These are phyloP conservation scores for Centropristis striata DNA, from an alignment of 2,113 vertebrate genomes.

Conservation along the genomic window DNA sequence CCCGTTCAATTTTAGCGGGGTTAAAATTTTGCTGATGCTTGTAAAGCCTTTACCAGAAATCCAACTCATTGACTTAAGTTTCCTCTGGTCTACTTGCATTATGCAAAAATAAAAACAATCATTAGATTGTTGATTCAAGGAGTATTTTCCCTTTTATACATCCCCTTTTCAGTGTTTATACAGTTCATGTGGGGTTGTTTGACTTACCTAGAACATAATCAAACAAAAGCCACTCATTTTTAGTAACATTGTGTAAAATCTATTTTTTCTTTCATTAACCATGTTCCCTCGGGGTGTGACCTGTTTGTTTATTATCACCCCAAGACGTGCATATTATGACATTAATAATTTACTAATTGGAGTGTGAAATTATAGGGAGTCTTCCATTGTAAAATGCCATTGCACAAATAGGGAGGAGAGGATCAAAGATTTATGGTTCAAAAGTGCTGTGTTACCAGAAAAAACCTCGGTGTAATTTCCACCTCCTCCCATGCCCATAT, in stretches of 20 bases:
- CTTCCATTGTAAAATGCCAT: conserved; percentile 65
- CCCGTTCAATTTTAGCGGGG: conserved; percentile 30
- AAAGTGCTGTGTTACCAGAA: conserved; percentile 76
- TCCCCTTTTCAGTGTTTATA: background rate
- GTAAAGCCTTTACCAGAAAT: conserved; percentile 32
- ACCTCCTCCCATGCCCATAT: conserved; percentile 56
- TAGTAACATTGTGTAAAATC: background rate
- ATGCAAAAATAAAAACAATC: conserved; percentile 26
- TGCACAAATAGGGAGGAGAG: conserved; percentile 69
- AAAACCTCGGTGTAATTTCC: conserved; percentile 60
- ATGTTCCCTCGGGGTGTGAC: conserved; percentile 36
- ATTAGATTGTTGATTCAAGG: conserved; percentile 37
- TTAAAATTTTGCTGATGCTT: conserved; percentile 61
- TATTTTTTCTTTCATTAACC: conserved; percentile 2
- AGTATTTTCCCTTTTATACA: background rate
- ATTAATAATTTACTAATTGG: conserved; percentile 79
- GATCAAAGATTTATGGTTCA: conserved; percentile 79
- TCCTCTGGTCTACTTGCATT: conserved; percentile 29
- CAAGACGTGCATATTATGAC: conserved; percentile 37
- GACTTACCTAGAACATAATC: conserved; percentile 2
- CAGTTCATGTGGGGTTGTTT: background rate
- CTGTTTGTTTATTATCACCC: conserved; percentile 49
- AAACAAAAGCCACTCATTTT: conserved; percentile 12
- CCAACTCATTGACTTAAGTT: conserved; percentile 44
- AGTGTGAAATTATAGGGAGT: conserved; percentile 75